These are phyloP conservation scores for Tipula unca DNA, from an alignment of 2,888 invertebrate species.

Conservation along the genomic window DNA sequence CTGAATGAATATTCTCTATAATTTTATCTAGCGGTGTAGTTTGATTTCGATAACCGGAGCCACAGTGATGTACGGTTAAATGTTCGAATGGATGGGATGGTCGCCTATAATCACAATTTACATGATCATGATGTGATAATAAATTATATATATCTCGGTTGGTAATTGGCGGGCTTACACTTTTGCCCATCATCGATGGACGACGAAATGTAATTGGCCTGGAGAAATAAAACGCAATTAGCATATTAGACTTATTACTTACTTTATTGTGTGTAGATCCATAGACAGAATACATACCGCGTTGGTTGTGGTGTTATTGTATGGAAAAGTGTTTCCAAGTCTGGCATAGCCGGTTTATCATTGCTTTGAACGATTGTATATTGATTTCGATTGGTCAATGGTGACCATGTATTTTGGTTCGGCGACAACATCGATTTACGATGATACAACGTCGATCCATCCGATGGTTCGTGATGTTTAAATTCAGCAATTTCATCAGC, in stretches of 20 bases:
- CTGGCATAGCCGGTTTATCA: slow-evolving; percentile 32
- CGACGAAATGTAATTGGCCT: slow-evolving; percentile 14
- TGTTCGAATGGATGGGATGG: slow-evolving; percentile 9
- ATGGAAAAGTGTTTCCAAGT: slow-evolving; percentile 28
- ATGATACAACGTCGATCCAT: background rate
- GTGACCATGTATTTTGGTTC: slow-evolving; percentile 39
- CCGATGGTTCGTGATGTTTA: slow-evolving; percentile 24
- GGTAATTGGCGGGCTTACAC: background rate
- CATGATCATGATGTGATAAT: slow-evolving; percentile 23
- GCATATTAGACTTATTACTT: no score
- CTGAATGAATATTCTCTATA: slow-evolving; percentile 17
- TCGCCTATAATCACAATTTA: background rate
- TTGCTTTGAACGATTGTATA: slow-evolving; percentile 21
- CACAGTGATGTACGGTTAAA: slow-evolving; percentile 18
- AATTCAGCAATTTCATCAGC: slow-evolving; percentile 36
- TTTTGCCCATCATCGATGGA: background rate
- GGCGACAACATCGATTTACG: background rate
- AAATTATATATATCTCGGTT: background rate
- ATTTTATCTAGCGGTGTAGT: slow-evolving; percentile 21
- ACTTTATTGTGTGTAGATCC: no score
- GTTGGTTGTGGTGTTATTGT: background rate
- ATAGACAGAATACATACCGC: background rate
- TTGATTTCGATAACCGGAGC: slow-evolving; percentile 19
- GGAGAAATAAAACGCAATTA: background rate
- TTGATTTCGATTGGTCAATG: slow-evolving; percentile 29